These are phyloP conservation scores for Leucania comma DNA, from an alignment of 2,888 invertebrate genomes.

Conservation along the genomic window DNA sequence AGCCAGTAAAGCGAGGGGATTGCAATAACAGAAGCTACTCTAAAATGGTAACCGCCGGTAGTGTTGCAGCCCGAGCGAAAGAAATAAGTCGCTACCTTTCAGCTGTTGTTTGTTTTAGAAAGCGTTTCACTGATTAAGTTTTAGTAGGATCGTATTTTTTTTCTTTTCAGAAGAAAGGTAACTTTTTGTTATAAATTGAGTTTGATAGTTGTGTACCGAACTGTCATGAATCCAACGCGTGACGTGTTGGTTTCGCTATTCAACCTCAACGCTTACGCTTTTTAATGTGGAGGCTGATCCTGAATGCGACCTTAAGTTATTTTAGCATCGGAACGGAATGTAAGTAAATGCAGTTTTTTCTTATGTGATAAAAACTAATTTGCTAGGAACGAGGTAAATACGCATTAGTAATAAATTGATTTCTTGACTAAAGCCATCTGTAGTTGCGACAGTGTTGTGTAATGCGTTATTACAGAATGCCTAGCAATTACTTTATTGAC, in stretches of 20 bases:
- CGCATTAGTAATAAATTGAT: neutral
- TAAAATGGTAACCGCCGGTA: constrained; percentile 69
- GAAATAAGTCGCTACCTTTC: constrained; percentile 54
- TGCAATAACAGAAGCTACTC: constrained; percentile 71
- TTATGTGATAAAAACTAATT: too few relatives aligned
- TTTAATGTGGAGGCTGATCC: too few relatives aligned
- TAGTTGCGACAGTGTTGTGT: neutral
- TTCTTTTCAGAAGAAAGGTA: neutral
- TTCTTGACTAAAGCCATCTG: neutral
- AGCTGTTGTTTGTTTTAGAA: constrained; percentile 64
- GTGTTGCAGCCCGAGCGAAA: constrained; percentile 72
- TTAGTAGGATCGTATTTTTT: neutral
- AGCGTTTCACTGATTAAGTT: constrained; percentile 67
- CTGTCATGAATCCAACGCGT: neutral
- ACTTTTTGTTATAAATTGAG: neutral
- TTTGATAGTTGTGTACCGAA: neutral
- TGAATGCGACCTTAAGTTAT: neutral
- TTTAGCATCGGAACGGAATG: neutral
- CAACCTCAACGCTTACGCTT: neutral
- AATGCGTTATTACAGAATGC: neutral
- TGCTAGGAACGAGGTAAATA: too few relatives aligned
- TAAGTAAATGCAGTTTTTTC: too few relatives aligned
- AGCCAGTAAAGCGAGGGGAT: constrained; percentile 67
- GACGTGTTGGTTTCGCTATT: neutral
- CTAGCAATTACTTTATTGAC: neutral